Evolutionary conservation across 2,888 invertebrate genomes (phyloP).

Genomic region (Oscheius sp.): DNA sequence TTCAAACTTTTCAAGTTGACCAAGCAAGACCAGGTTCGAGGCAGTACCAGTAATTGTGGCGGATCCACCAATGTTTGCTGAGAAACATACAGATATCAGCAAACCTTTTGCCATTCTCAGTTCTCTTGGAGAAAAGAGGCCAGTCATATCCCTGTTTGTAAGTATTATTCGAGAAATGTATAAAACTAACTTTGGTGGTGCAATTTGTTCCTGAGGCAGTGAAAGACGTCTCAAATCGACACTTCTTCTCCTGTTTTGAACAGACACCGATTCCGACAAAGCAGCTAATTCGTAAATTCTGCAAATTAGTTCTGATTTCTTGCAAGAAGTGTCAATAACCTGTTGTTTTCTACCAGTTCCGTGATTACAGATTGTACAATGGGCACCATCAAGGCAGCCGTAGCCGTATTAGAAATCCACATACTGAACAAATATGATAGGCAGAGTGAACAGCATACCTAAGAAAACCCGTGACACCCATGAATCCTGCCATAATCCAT

Average conservation of each 20-base stretch:
- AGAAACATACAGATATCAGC: constrained; percentile 65
- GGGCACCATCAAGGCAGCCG: constrained; percentile 81
- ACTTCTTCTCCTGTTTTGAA: constrained; percentile 43
- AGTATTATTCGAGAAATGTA: background rate
- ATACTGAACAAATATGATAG: constrained; percentile 48
- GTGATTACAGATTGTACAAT: constrained; percentile 64
- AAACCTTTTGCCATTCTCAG: constrained; percentile 65
- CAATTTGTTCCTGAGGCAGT: constrained; percentile 47
- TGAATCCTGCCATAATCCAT: constrained; percentile 71
- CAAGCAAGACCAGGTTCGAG: constrained; percentile 66
- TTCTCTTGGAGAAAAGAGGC: constrained; percentile 53
- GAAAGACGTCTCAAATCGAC: constrained; percentile 57
- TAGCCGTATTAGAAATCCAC: constrained; percentile 75
- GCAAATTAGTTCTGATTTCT: background rate
- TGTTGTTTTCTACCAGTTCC: constrained; percentile 59
- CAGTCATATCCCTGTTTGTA: constrained; percentile 36
- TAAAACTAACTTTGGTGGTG: constrained; percentile 25
- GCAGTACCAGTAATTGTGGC: constrained; percentile 71
- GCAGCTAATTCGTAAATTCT: constrained; percentile 52
- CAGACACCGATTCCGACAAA: constrained; percentile 38
- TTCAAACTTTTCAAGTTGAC: constrained; percentile 63
- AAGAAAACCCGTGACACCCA: constrained; percentile 68
- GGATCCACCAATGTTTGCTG: constrained; percentile 70
- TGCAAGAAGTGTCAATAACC: constrained; percentile 17
- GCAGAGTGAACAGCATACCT: constrained; percentile 44